Evolutionary conservation across 1,140 invertebrate species (phyloP), one percentile per base, ranked within the genome.

Genomic region (Diorhabda sublineata): DNA sequence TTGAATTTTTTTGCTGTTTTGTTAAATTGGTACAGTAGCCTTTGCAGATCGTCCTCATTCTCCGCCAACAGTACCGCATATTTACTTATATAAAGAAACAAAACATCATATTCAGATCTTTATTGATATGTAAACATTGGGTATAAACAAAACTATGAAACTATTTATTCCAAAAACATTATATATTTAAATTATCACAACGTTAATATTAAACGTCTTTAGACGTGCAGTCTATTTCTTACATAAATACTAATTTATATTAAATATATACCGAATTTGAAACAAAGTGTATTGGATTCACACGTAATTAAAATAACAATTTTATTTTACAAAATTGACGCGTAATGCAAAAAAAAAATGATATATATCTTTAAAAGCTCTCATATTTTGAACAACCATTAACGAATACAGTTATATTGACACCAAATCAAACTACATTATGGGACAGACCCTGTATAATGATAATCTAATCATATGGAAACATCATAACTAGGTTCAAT

Each of bases 81-180:
- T 26, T 26, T 26, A 26, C 26, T 26, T 26, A 26, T 26, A 26
- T 26, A 26, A 26, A 26, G 26, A 26, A 26, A 26, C 26, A 26
- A 26, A 26, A 26, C 26, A 26, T 26, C 26, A 26, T 26, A 26
- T 26, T 26, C 26, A 52, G n/a, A 52, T 52, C 47, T 52, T 52
- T 52, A 52, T 52, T 52, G 47, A 52, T 52, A 52, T 52, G 47
- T 52, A 52, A 8, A 52, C n/a, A 52, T 52, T 52, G 47, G 47
- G 47, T 52, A 52, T 52, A 52, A 6, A 52, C n/a, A 26, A 52
- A n/a, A 52, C 47, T 52, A 52, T 52, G n/a, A 52, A 52, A 52
- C 26, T 26, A 52, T 52, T 4, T n/a, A 52, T n/a, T 52, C n/a
- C 6, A 52, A 52, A 52, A 52, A 8, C n/a, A 52, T 8, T 52